Evolutionary conservation across 2,797 vertebrate species (phyloP), one percentile per base, ranked within the genome.

Genomic region (Psittacula derbiana): DNA sequence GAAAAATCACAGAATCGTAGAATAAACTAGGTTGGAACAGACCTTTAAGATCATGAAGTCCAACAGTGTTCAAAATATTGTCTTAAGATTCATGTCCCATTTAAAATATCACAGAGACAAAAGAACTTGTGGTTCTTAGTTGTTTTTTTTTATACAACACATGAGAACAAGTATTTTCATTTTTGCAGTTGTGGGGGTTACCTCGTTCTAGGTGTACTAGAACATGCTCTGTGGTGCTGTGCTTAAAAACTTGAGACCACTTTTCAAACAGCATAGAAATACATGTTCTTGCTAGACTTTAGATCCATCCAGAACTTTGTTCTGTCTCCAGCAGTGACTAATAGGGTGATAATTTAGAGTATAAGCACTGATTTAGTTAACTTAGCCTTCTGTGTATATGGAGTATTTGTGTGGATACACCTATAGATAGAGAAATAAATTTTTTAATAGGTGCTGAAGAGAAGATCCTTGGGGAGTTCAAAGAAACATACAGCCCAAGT

Each of bases 391-490:
- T 43, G 4, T 6, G 6, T 71, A 6, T 61, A 8, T 1, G 5
- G 50, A 72, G 20, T 70, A 6, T 0, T 87, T 82, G 19, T 55
- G n/a, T 49, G 31, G 16, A 8, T 66, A 16, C 1, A 62, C 27
- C 4, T 62, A 2, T 4, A 62, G 50, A 12, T 43, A 27, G 1
- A 27, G 24, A 71, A 67, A 44, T 53, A 53, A 0, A 5, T 90
- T 92, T 23, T 60, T 43, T 89, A 3, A 24, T 88, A 99, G 99
- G 99, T 96, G 99, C 99, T 82, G 99, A 99, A 97, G 99, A 99
- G 95, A 99, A 99, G 97, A 99, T 99, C 96, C 98, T 99, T 74
- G 99, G 99, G 96, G 99, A 99, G 96, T 99, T 99, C 96, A 98
- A 98, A 92, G 99, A 99, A 96, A 99, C 99, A 0, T 98, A 99